These are phyloP conservation scores for Chelonia mydas DNA, from an alignment of 2,797 vertebrate species.

Conservation along the genomic window DNA sequence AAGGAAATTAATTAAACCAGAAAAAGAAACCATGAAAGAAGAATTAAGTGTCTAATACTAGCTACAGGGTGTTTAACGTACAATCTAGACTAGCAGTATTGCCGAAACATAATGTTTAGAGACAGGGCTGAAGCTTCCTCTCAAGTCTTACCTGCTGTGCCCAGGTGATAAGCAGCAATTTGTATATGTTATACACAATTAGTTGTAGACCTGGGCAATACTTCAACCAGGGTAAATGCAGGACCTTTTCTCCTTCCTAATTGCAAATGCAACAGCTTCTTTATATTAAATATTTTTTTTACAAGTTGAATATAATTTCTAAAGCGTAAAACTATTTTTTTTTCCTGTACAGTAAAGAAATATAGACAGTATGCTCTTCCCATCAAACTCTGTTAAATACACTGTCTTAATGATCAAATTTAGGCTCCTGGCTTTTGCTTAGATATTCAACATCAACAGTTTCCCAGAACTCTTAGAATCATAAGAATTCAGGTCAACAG, in stretches of 20 bases:
- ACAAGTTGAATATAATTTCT: not conserved
- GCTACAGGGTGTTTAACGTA: not conserved
- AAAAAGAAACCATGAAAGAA: not conserved
- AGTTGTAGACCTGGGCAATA: not conserved
- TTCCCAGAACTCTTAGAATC: constrained; percentile 4
- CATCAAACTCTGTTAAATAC: not conserved
- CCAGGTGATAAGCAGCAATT: accelerated
- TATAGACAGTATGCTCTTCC: not conserved
- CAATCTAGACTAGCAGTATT: accelerated
- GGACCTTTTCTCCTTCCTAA: not conserved
- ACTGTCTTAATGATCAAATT: not conserved
- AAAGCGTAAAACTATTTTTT: not conserved
- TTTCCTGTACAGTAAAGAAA: not conserved
- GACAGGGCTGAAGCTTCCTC: not conserved
- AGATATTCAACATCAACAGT: not conserved
- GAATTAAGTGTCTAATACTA: accelerated
- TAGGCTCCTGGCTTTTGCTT: not conserved
- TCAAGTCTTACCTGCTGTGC: accelerated
- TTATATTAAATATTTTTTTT: not conserved
- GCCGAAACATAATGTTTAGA: not conserved
- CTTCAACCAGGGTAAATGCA: not conserved
- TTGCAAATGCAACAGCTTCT: not conserved
- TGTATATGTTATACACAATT: accelerated
- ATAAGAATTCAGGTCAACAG: not conserved
- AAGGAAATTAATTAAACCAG: not conserved